phyloP scores from a whole-genome alignment of 2,888 invertebrate species.

The Hyalella azteca region DNA sequence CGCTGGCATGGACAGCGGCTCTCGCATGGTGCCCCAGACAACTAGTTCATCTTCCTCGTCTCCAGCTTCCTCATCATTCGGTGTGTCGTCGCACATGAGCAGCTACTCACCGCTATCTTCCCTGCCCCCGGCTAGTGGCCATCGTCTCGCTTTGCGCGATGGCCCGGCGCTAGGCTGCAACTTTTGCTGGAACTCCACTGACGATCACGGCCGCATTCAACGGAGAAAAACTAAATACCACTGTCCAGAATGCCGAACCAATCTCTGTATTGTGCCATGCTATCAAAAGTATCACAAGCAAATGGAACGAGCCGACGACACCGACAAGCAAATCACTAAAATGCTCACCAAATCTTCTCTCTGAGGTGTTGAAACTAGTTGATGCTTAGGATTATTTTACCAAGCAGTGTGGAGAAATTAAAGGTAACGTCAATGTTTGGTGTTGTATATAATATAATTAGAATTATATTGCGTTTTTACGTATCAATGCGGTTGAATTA shows the following conservation, averaged over 20 bases:
- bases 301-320: slow-evolving; percentile 53
- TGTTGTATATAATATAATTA: no score
- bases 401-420: no score
- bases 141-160: slow-evolving; percentile 65
- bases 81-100: background rate
- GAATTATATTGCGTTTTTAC: no score
- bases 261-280: slow-evolving; percentile 75
- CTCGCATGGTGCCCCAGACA: background rate
- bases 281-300: slow-evolving; percentile 57
- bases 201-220: slow-evolving; percentile 79
- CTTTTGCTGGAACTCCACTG: slow-evolving; percentile 89
- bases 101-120: background rate
- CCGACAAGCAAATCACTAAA: slow-evolving; percentile 56
- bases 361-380: no score
- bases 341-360: slow-evolving; percentile 56
- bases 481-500: no score
- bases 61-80: slow-evolving; percentile 1
- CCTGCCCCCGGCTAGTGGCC: slow-evolving; percentile 20
- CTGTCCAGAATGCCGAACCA: slow-evolving; percentile 87
- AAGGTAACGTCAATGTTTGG: no score
- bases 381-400: no score
- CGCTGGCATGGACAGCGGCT: slow-evolving; percentile 51
- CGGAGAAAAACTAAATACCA: slow-evolving; percentile 87
- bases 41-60: slow-evolving; percentile 23
- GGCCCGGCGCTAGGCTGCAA: slow-evolving; percentile 87